These are phyloP conservation scores for Cryptoprocta ferox DNA, from an alignment of 2,797 vertebrate species.

Conservation along the genomic window DNA sequence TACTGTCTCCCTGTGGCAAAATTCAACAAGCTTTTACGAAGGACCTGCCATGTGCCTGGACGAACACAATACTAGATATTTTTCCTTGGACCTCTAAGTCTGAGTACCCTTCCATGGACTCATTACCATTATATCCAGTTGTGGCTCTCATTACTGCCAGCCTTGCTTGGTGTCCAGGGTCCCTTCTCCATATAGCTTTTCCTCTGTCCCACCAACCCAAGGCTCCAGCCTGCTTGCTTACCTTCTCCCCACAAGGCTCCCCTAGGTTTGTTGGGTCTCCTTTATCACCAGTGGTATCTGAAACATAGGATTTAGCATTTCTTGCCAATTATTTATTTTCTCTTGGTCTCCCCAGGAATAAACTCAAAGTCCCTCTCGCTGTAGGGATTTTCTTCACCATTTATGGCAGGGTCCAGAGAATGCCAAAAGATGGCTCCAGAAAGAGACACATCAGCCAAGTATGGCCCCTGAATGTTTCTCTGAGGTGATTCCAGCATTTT, in stretches of 20 bases:
- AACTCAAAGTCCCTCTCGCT: neutral
- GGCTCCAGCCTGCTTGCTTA: neutral
- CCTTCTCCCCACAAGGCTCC: neutral
- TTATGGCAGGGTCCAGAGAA: neutral
- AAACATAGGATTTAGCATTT: neutral
- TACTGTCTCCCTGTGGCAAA: neutral
- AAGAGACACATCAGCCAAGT: accelerated
- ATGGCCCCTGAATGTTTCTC: neutral
- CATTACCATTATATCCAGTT: neutral
- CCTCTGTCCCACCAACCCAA: neutral
- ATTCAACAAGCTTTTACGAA: accelerated
- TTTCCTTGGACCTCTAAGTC: neutral
- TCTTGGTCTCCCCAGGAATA: neutral
- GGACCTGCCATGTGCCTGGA: accelerated
- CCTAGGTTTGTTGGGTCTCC: neutral
- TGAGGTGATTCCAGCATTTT: accelerated
- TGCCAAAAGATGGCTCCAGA: neutral
- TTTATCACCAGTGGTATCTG: neutral
- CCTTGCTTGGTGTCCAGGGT: neutral
- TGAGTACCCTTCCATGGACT: neutral
- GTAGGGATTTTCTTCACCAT: neutral
- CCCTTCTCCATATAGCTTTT: neutral
- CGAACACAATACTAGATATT: accelerated
- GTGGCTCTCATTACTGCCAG: accelerated
- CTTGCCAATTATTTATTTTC: neutral